Evolutionary conservation across 2,113 vertebrate genomes (phyloP), one percentile per base, ranked within the genome.

Genomic region (Phyllopteryx taeniolatus): DNA sequence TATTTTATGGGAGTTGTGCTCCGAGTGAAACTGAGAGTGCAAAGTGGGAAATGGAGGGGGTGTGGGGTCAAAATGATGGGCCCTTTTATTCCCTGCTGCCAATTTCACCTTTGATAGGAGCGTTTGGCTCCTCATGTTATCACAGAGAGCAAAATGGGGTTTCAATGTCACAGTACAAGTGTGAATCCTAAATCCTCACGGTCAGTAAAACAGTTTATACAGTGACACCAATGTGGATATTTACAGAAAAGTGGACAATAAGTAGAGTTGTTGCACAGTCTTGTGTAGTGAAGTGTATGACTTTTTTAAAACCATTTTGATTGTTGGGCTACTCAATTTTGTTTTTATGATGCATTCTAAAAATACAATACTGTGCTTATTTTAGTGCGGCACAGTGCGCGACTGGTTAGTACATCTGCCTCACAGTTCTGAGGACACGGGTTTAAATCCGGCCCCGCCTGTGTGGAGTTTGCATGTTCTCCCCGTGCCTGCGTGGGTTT

Each of bases 1-100:
- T 81, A 77, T 88, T 87, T 87, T 76, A 90, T 83, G 71, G 70
- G 73, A 79, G 83, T 77, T 75, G 78, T 15, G 47, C 66, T 87
- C 70, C 81, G 79, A 85, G 79, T 85, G 82, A 87, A 84, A 88
- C 79, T 66, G 78, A 90, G 82, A 87, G 87, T 74, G 76, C 60
- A 75, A 74, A 86, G 85, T 78, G 76, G 80, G 65, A 86, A 77
- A 85, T 57, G 72, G 81, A 79, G 65, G 67, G 73, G 66, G 43
- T 9, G 66, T 27, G 65, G 71, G 80, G 82, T 87, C 79, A 79
- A 51, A 39, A 68, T 73, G 67, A 80, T 84, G 79, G 78, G 65
- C 56, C 74, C 59, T 70, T 84, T 86, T 83, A 85, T 81, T 83
- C 79, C 72, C 84, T 81, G 80, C 71, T 77, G 72, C 70, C 81